A percentile compares a stretch with the other conserved stretches of the same genome.
phyloP scores from a whole-genome alignment of 1,140 invertebrate species.

The Zaprionus davidi region DNA sequence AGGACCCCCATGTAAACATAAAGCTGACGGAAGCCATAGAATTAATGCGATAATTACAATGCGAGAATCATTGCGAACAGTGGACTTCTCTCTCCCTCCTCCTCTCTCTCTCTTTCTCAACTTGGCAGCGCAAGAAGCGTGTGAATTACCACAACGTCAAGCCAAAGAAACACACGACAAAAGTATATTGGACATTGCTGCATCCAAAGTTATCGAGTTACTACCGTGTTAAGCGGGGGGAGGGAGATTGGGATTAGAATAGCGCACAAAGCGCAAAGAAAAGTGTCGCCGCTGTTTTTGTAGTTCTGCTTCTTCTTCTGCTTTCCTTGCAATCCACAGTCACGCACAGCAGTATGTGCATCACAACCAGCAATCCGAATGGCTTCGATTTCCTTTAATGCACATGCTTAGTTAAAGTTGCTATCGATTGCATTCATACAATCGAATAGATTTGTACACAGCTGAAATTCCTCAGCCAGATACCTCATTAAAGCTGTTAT shows the following conservation, averaged over 20 bases:
- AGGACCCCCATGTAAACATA: conserved; percentile 1
- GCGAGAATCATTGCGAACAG: conserved; percentile 60
- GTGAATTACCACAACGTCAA: conserved; percentile 44
- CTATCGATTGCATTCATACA: no score
- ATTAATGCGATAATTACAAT: conserved; percentile 79
- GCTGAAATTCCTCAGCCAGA: no score
- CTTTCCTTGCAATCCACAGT: conserved; percentile 22
- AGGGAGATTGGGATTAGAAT: conserved; percentile 29
- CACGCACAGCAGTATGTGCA: not conserved
- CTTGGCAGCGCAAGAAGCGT: conserved; percentile 18
- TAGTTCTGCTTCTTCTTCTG: not conserved
- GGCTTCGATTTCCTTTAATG: not conserved
- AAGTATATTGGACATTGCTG: conserved; percentile 13
- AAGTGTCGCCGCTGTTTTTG: conserved; percentile 19
- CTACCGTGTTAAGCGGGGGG: not conserved
- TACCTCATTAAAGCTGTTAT: no score
- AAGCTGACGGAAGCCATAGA: conserved; percentile 59
- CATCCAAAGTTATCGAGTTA: conserved; percentile 38
- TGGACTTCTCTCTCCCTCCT: not conserved
- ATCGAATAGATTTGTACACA: no score
- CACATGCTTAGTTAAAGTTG: not conserved
- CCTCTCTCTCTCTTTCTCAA: not conserved
- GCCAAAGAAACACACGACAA: conserved; percentile 25
- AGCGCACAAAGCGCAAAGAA: conserved; percentile 30
- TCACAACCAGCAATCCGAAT: not conserved